Percentiles rank a stretch among this genome's conserved stretches.
These are phyloP conservation scores for Lithodes maja DNA, from an alignment of 2,888 invertebrate species.

Conservation along the genomic window DNA sequence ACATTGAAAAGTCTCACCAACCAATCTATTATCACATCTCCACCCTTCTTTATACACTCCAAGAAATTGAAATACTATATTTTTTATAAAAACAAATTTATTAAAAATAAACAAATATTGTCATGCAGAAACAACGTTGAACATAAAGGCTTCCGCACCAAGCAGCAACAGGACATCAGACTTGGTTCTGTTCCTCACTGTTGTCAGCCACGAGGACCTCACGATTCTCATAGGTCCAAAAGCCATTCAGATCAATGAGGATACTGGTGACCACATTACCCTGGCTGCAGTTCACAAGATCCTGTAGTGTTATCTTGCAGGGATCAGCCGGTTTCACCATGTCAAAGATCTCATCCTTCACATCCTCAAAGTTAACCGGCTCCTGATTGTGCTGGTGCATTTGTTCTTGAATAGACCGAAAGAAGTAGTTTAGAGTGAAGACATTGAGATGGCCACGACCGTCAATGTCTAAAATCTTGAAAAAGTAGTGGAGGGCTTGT, in stretches of 20 bases:
- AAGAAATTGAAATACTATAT: no score
- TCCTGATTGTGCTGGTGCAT: slow-evolving; percentile 92
- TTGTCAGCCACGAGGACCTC: slow-evolving; percentile 78
- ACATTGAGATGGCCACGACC: slow-evolving; percentile 90
- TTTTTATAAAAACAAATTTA: no score
- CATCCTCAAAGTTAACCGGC: slow-evolving; percentile 85
- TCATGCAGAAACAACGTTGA: no score
- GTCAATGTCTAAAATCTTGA: slow-evolving; percentile 92
- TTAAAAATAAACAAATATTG: no score
- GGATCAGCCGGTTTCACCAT: slow-evolving; percentile 95
- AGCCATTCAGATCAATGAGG: slow-evolving; percentile 94
- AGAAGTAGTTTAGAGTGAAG: slow-evolving; percentile 94
- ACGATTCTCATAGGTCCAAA: slow-evolving; percentile 97
- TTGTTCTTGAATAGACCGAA: slow-evolving; percentile 93
- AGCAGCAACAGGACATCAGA: slow-evolving; percentile 17
- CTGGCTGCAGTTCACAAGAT: slow-evolving; percentile 89
- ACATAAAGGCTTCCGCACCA: no score
- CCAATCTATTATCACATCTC: no score
- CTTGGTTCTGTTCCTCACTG: slow-evolving; percentile 69
- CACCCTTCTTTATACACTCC: no score
- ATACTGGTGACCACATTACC: slow-evolving; percentile 96
- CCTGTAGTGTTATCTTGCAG: slow-evolving; percentile 87
- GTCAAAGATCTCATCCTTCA: slow-evolving; percentile 93
- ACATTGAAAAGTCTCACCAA: no score
- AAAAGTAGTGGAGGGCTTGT: slow-evolving; percentile 92